A percentile compares a stretch with the other conserved stretches of the same genome.
Conservation (phyloP, 2,113 vertebrate species). For the Ploceus nigricollis region DNA sequence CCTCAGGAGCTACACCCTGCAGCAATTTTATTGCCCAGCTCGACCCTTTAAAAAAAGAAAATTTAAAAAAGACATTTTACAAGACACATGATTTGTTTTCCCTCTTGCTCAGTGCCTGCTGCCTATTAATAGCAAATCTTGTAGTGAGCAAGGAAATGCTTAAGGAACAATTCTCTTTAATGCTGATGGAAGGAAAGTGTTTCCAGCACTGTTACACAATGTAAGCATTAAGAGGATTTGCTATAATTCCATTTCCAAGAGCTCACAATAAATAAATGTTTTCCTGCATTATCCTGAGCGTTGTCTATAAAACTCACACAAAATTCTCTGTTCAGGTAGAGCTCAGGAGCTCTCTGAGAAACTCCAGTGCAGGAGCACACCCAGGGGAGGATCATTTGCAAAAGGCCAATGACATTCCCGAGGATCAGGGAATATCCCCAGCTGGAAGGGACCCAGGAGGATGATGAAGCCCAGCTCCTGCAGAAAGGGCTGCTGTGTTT, state of each 20-base stretch:
- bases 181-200: not conserved
- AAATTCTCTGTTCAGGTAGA: not conserved
- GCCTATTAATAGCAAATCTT: not conserved
- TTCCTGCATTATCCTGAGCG: not conserved
- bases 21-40: not conserved
- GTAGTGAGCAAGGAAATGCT: not conserved
- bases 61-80: not conserved
- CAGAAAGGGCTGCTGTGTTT: not conserved
- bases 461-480: not conserved
- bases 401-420: not conserved
- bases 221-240: not conserved
- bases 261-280: not conserved
- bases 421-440: not conserved
- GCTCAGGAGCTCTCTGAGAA: not conserved
- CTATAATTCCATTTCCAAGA: not conserved
- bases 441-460: not conserved
- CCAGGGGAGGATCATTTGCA: fast-evolving
- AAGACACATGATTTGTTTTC: not conserved
- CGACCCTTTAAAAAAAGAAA: not conserved
- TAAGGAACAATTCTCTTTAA: not conserved
- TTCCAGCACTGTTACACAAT: not conserved
- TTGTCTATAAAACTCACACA: not conserved
- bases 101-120: not conserved
- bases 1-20: not conserved
- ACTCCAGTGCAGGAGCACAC: not conserved